Base-by-base conservation (phyloP, 2,888 invertebrate species). In the Limenitis camilla region DNA sequence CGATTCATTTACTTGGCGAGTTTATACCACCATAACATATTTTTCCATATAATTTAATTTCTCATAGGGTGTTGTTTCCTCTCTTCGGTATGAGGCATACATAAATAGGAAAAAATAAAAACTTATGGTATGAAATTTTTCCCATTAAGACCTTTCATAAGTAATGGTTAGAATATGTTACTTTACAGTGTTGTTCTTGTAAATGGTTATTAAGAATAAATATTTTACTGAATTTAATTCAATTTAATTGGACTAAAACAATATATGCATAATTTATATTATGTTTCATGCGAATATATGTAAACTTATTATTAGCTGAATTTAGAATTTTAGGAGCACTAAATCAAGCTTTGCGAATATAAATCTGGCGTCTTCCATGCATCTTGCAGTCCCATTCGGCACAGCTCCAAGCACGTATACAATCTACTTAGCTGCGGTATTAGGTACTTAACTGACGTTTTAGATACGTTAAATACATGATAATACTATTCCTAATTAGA, bases 381-480 rank as follows among this genome's bases (percentile, higher is more conserved):
- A 69, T 70, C 69, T 69, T 68, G 72, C 65, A 71, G 80, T 71
- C 74, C 78, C 69, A 79, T 79, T 84, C 79, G 85, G 86, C 84
- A 76, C 58, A 56, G 76, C 66, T 81, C 84, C 84, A 84, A 78
- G 75, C 84, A 83, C 82, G 85, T 85, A 77, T 78, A 80, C 79
- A 82, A 84, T 85, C 84, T 83, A 84, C 82, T 84, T 81, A 85
- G 77, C 72, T 63, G 63, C 68, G 71, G 76, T 70, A 69, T 71
- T 67, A 68, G 66, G 67, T 68, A 67, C 81, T 78, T 81, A 83
- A 79, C 33, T 44, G 3, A 19, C 19, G 19, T 19, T 19, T 19
- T 3, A 19, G 19, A 19, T 19, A 19, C 3, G 19, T 19, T 19
- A 19, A 19, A 19, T 19, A 3, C 19, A 19, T 19, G 19, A 19